A percentile compares a stretch with the other conserved stretches of the same genome.
These are phyloP conservation scores for Hipparchia semele DNA, from an alignment of 2,888 invertebrate species.

Conservation along the genomic window DNA sequence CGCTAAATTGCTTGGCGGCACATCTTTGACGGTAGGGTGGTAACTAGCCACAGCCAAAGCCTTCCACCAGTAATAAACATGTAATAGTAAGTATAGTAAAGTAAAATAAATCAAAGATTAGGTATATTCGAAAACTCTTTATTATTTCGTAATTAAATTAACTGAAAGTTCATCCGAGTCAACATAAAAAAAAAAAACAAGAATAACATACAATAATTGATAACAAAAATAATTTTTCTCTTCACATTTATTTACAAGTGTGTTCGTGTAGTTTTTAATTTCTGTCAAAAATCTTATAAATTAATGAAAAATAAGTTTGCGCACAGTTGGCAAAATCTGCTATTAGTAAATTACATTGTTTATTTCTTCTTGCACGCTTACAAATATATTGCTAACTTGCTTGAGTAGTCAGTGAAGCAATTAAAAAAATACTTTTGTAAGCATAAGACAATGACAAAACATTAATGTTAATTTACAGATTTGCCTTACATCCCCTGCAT, in stretches of 20 bases:
- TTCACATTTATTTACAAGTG: constrained; percentile 64
- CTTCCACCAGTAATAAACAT: too few relatives aligned
- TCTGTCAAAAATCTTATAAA: constrained; percentile 8
- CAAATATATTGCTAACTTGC: constrained; percentile 1
- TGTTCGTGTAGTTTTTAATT: constrained; percentile 20
- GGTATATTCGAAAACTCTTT: constrained; percentile 72
- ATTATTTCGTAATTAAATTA: constrained; percentile 71
- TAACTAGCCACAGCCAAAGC: too few relatives aligned
- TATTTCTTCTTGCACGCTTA: background rate
- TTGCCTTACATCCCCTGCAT: background rate
- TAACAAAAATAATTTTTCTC: constrained; percentile 71
- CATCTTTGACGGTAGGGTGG: too few relatives aligned
- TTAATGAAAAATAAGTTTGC: constrained; percentile 1
- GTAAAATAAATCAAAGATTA: constrained; percentile 42
- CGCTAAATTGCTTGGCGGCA: too few relatives aligned
- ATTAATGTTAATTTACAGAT: background rate
- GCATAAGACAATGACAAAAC: background rate
- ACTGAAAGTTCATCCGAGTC: constrained; percentile 65
- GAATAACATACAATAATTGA: constrained; percentile 52
- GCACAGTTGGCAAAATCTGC: background rate
- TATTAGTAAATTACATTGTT: background rate
- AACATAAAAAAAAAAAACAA: constrained; percentile 72
- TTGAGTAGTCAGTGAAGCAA: background rate
- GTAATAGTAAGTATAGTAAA: too few relatives aligned
- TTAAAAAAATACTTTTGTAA: background rate